Evolutionary conservation across 2,113 vertebrate genomes (phyloP).

Genomic region (Perca schrenkii): DNA sequence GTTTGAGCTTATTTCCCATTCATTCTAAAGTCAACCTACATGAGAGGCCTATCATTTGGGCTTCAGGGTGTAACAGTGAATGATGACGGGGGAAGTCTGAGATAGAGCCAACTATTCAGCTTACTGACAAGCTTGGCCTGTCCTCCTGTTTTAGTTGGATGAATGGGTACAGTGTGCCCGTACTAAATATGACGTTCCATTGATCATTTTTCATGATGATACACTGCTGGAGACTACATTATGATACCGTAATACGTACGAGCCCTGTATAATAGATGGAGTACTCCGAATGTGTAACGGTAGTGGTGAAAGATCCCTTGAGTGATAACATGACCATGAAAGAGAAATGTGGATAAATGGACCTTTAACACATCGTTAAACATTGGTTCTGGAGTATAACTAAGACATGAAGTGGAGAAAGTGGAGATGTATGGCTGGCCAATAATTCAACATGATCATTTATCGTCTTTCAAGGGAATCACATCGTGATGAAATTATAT

Average conservation of each 20-base stretch:
- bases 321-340: not conserved
- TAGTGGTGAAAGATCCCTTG: not conserved
- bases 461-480: too few relatives aligned
- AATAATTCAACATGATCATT: too few relatives aligned
- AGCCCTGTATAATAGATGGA: not conserved
- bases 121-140: not conserved
- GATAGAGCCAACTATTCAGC: not conserved
- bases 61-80: not conserved
- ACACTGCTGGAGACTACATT: constrained; percentile 2
- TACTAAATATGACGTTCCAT: not conserved
- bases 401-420: not conserved
- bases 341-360: not conserved
- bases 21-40: not conserved
- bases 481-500: too few relatives aligned
- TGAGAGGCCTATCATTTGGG: not conserved
- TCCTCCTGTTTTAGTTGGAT: not conserved
- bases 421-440: too few relatives aligned
- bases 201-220: constrained; percentile 9
- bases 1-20: not conserved
- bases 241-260: not conserved
- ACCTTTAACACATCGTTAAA: not conserved
- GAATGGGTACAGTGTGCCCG: not conserved
- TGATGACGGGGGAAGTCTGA: not conserved
- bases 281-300: not conserved
- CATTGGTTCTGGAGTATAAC: constrained; percentile 18